These are phyloP conservation scores for Harmothoe impar DNA, from an alignment of 2,888 invertebrate species.

Conservation along the genomic window DNA sequence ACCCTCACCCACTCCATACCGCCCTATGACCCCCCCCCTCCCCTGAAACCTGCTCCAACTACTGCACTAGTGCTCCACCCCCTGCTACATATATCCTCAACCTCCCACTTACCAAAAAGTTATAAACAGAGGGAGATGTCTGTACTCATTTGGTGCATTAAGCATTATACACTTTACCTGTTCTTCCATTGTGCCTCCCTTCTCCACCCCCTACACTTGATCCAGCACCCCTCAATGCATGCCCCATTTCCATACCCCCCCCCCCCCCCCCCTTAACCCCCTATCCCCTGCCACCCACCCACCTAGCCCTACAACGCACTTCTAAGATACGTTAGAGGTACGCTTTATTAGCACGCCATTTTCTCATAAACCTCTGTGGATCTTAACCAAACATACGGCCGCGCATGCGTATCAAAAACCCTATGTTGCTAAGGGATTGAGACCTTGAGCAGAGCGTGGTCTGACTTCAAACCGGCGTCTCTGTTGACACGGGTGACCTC, in stretches of 20 bases:
- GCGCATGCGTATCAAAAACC: slow-evolving; percentile 11
- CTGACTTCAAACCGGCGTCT: slow-evolving; percentile 40
- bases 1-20: not conserved
- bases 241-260: not conserved
- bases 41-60: not conserved
- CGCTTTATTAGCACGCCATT: slow-evolving; percentile 45
- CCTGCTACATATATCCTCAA: not conserved
- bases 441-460: not conserved
- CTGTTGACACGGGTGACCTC: slow-evolving; percentile 38
- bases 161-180: not conserved
- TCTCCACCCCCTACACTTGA: not conserved
- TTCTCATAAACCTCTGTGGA: not conserved
- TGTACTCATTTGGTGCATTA: no score
- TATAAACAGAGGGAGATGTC: no score
- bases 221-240: not conserved
- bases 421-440: slow-evolving; percentile 46
- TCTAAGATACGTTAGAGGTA: not conserved
- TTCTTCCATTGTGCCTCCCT: not conserved
- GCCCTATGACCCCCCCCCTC: not conserved
- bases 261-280: not conserved
- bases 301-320: not conserved
- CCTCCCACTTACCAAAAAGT: not conserved
- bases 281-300: not conserved
- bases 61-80: not conserved
- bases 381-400: not conserved